Conservation (phyloP, 1,140 invertebrate genomes). For the Hirudo medicinalis region DNA sequence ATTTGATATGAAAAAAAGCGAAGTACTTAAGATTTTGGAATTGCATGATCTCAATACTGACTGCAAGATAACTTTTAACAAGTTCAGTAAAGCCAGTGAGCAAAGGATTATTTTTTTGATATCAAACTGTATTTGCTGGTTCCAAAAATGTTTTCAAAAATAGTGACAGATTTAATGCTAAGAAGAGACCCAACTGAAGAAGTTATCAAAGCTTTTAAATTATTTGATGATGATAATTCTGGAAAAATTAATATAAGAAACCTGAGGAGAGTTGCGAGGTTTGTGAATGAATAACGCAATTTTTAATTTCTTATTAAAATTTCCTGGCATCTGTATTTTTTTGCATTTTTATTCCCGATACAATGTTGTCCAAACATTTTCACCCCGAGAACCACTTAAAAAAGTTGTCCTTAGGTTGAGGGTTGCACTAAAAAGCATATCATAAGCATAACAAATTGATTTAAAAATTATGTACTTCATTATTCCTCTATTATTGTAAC, state of each 20-base stretch:
- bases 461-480: too few species aligned
- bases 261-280: slow-evolving; percentile 40
- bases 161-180: slow-evolving; percentile 42
- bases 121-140: not conserved
- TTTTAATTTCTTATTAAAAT: too few species aligned
- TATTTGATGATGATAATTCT: slow-evolving; percentile 42
- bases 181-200: slow-evolving; percentile 41
- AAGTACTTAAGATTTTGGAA: slow-evolving; percentile 35
- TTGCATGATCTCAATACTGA: slow-evolving; percentile 40
- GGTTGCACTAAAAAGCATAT: too few species aligned
- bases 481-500: too few species aligned
- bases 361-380: too few species aligned
- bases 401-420: too few species aligned
- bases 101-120: slow-evolving; percentile 17
- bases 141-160: slow-evolving; percentile 12
- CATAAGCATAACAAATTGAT: too few species aligned
- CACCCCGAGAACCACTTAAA: too few species aligned
- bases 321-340: too few species aligned
- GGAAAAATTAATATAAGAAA: slow-evolving; percentile 42
- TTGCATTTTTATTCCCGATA: too few species aligned
- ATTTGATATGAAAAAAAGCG: slow-evolving; percentile 42
- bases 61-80: slow-evolving; percentile 40
- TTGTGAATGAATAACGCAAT: not conserved
- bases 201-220: slow-evolving; percentile 41
- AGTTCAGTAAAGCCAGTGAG: slow-evolving; percentile 44